Conservation (phyloP, 2,888 invertebrate genomes). For the Nebria salina region DNA sequence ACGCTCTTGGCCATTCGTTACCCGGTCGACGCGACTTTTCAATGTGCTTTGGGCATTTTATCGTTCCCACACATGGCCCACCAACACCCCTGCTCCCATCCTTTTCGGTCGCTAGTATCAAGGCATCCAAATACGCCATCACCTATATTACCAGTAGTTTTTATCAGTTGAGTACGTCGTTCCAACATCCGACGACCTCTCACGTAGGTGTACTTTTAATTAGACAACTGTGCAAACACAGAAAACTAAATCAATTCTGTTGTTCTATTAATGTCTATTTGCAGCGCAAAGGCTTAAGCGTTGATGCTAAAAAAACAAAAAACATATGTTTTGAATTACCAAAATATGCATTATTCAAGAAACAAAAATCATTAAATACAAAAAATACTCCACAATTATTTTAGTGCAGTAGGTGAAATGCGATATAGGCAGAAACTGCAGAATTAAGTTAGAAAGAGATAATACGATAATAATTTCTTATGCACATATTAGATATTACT, state of each 20-base stretch:
- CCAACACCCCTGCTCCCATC: not conserved
- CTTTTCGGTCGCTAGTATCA: not conserved
- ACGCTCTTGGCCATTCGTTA: constrained; percentile 25
- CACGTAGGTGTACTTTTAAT: not conserved
- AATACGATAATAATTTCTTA: too few relatives aligned
- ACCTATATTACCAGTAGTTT: not conserved
- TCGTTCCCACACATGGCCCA: constrained; percentile 14
- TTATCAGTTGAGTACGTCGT: not conserved
- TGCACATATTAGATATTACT: too few relatives aligned
- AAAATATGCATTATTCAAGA: too few relatives aligned
- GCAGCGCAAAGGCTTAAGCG: not conserved
- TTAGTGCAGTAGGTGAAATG: too few relatives aligned
- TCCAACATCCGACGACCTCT: not conserved
- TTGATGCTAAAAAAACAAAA: not conserved
- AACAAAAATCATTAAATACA: too few relatives aligned
- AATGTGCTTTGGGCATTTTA: constrained; percentile 26
- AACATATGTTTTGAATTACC: not conserved
- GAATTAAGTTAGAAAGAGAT: too few relatives aligned
- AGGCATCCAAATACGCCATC: not conserved
- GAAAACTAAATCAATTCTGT: not conserved
- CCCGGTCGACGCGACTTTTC: constrained; percentile 23
- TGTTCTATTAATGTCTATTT: not conserved
- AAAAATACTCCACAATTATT: too few relatives aligned
- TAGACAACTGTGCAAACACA: not conserved
- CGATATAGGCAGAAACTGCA: too few relatives aligned